Percentiles rank a stretch among this genome's conserved stretches.
These are phyloP conservation scores for Gambusia affinis DNA, from an alignment of 2,113 vertebrate genomes.

Conservation along the genomic window DNA sequence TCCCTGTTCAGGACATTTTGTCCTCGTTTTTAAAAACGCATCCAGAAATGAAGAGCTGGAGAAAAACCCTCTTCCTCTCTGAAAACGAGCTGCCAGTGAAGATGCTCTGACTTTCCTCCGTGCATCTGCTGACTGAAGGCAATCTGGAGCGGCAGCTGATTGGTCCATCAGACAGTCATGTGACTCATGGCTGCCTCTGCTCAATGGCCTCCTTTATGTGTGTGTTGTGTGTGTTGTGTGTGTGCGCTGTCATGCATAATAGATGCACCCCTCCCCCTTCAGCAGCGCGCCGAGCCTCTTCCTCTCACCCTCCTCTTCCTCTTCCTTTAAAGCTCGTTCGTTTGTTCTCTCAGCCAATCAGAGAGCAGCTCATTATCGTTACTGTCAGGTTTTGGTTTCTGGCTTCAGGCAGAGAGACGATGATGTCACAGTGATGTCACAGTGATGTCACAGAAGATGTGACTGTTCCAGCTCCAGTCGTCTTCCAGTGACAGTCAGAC, in stretches of 20 bases:
- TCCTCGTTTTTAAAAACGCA: background rate
- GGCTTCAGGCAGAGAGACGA: background rate
- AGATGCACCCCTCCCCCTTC: slow-evolving; percentile 48
- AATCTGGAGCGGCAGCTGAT: slow-evolving; percentile 20
- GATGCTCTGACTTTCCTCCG: background rate
- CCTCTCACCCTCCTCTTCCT: slow-evolving; percentile 16
- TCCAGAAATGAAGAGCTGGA: background rate
- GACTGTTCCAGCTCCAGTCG: background rate
- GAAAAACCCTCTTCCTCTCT: background rate
- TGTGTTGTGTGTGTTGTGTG: background rate
- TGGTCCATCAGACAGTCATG: slow-evolving; percentile 51
- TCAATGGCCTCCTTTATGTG: slow-evolving; percentile 41
- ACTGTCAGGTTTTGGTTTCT: background rate
- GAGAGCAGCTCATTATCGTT: background rate
- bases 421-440: slow-evolving; percentile 40
- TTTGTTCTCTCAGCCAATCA: slow-evolving; percentile 26
- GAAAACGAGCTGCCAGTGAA: background rate
- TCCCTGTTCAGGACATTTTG: background rate
- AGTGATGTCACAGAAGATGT: slow-evolving; percentile 34
- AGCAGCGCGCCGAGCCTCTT: slow-evolving; percentile 20
- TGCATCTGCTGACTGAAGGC: slow-evolving; percentile 32
- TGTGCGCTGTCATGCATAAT: slow-evolving; percentile 52
- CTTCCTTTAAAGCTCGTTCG: background rate
- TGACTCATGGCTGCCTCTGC: slow-evolving; percentile 50
- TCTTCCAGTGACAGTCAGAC: too few relatives aligned